phyloP scores from a whole-genome alignment of 53 echinoderm and acorn worm genomes.

The Mesocentrotus franciscanus region DNA sequence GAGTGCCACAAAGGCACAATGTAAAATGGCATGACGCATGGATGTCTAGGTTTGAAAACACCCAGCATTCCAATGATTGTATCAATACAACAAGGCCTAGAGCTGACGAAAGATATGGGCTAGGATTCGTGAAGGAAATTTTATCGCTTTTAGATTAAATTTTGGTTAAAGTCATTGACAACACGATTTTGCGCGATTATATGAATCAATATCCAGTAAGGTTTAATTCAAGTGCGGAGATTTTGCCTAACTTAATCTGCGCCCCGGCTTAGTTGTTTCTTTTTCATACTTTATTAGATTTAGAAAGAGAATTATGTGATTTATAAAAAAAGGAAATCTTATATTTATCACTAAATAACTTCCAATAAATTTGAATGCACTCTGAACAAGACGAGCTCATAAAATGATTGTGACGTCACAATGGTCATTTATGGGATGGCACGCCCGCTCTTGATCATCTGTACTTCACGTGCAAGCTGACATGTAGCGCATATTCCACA shows the following conservation, averaged over 20 bases:
- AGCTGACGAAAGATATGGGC: too few species aligned
- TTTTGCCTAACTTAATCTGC: background rate
- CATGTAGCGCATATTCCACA: slow-evolving; percentile 38
- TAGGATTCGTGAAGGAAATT: too few species aligned
- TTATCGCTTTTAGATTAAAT: too few species aligned
- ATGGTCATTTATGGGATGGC: slow-evolving; percentile 11
- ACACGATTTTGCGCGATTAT: too few species aligned
- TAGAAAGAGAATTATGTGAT: background rate
- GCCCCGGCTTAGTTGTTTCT: background rate
- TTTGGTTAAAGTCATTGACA: too few species aligned
- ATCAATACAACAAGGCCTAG: too few species aligned
- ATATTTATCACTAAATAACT: background rate
- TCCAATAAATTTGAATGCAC: background rate
- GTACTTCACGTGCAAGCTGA: slow-evolving; percentile 55
- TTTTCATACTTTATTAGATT: background rate
- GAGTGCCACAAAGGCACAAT: too few species aligned
- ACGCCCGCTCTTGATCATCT: slow-evolving; percentile 41
- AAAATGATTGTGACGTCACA: background rate
- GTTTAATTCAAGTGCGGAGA: background rate
- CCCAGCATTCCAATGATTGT: too few species aligned
- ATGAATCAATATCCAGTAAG: too few species aligned
- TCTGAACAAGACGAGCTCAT: background rate
- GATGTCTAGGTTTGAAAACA: too few species aligned
- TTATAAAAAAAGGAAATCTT: background rate
- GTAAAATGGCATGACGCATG: too few species aligned